phyloP scores from a whole-genome alignment of 2,113 vertebrate species.

The Laticauda laticaudata region DNA sequence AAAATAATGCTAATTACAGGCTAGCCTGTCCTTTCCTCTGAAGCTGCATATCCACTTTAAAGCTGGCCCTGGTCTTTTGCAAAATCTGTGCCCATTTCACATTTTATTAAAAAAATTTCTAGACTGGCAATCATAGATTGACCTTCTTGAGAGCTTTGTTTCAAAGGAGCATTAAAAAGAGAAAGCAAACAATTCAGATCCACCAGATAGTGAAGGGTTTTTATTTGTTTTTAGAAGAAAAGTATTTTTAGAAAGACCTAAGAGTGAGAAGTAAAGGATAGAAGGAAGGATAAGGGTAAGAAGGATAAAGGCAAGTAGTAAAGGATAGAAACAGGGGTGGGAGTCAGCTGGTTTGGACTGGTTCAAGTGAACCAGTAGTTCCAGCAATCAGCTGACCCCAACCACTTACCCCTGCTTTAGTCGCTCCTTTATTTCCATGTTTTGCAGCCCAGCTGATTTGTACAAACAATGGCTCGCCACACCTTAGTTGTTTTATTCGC shows the following conservation, averaged over 20 bases:
- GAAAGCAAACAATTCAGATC: background rate
- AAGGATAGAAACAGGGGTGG: background rate
- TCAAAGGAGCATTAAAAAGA: background rate
- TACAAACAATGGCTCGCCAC: no score
- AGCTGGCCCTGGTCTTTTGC: background rate
- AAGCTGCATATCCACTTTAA: background rate
- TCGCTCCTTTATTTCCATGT: no score
- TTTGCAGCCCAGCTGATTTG: no score
- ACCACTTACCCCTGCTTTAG: no score
- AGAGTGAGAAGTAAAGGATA: background rate
- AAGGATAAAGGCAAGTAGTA: no score
- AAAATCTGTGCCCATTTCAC: background rate
- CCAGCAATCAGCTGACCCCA: no score
- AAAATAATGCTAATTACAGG: background rate
- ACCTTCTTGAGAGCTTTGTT: background rate
- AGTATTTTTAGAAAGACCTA: background rate
- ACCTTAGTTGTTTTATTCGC: no score
- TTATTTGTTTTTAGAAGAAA: background rate
- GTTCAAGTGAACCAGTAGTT: no score
- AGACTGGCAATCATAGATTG: no score
- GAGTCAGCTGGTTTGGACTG: no score
- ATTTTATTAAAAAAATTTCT: no score
- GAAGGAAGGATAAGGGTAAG: no score
- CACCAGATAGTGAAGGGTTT: background rate
- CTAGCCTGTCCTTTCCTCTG: background rate